Evolutionary conservation across 2,113 vertebrate species (phyloP).

Genomic region (Salvator merianae): DNA sequence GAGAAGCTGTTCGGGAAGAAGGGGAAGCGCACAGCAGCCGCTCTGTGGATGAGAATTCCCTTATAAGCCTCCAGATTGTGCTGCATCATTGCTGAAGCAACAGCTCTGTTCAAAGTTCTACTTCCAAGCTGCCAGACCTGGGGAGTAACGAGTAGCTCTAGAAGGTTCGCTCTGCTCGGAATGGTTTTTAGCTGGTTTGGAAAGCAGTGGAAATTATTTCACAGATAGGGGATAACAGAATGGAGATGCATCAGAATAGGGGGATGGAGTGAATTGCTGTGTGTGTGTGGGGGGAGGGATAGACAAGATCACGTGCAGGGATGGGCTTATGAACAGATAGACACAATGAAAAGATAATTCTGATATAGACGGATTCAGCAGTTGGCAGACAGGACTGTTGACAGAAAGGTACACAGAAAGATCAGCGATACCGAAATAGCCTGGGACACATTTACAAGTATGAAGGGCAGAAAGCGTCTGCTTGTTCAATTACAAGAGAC

Average conservation of each 20-base stretch:
- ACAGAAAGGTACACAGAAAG: constrained; percentile 13
- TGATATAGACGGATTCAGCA: constrained; percentile 17
- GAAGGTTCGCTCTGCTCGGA: background rate
- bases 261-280: background rate
- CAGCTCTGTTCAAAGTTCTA: no score
- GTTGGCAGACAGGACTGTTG: constrained; percentile 20
- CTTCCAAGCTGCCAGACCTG: no score
- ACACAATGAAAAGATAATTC: constrained; percentile 20
- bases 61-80: no score
- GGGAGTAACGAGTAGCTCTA: background rate
- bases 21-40: no score
- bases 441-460: constrained; percentile 27
- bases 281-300: constrained; percentile 5
- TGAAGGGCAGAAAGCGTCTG: constrained; percentile 19
- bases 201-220: background rate
- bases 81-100: no score
- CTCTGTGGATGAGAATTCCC: no score
- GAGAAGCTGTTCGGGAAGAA: no score
- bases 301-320: background rate
- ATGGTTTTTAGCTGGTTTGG: background rate
- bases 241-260: background rate
- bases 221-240: background rate
- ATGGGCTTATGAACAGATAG: background rate
- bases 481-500: constrained; percentile 8
- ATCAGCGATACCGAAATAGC: constrained; percentile 25